phyloP scores from a whole-genome alignment of 1,140 invertebrate genomes.

The Diabrotica undecimpunctata region DNA sequence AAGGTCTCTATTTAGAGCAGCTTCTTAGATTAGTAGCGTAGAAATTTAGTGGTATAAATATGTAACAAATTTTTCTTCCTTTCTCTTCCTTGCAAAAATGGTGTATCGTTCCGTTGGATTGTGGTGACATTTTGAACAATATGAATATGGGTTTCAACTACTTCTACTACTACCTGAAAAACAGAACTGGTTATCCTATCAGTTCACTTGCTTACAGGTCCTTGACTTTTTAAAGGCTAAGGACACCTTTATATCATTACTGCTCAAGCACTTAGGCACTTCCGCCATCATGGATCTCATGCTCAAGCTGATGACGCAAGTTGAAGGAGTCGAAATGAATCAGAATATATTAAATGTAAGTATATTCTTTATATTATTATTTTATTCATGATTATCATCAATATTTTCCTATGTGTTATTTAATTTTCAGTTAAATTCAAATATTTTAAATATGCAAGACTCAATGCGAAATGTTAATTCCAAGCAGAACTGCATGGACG shows the following conservation, averaged over 20 bases:
- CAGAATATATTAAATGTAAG: slow-evolving; percentile 80
- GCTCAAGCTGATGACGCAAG: slow-evolving; percentile 80
- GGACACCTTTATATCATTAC: slow-evolving; percentile 78
- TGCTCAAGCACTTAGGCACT: slow-evolving; percentile 86
- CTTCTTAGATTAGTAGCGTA: too few species aligned
- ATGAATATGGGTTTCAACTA: too few species aligned
- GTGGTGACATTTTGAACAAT: too few species aligned
- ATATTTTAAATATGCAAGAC: too few species aligned
- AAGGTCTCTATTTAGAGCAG: too few species aligned
- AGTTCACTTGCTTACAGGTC: slow-evolving; percentile 84
- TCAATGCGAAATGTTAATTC: too few species aligned
- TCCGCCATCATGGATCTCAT: slow-evolving; percentile 94
- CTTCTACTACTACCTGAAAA: background rate
- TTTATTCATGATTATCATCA: too few species aligned
- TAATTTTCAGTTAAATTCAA: too few species aligned
- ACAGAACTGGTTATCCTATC: slow-evolving; percentile 87
- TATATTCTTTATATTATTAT: slow-evolving; percentile 16
- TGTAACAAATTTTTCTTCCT: slow-evolving; percentile 13
- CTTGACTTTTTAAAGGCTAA: slow-evolving; percentile 86
- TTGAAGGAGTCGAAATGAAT: slow-evolving; percentile 74
- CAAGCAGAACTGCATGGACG: too few species aligned
- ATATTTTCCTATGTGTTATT: too few species aligned
- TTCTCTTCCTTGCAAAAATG: background rate
- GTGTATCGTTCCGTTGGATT: too few species aligned
- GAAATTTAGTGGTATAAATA: too few species aligned